Base-by-base conservation (phyloP, 2,113 vertebrate genomes). In the Pygoscelis antarcticus region DNA sequence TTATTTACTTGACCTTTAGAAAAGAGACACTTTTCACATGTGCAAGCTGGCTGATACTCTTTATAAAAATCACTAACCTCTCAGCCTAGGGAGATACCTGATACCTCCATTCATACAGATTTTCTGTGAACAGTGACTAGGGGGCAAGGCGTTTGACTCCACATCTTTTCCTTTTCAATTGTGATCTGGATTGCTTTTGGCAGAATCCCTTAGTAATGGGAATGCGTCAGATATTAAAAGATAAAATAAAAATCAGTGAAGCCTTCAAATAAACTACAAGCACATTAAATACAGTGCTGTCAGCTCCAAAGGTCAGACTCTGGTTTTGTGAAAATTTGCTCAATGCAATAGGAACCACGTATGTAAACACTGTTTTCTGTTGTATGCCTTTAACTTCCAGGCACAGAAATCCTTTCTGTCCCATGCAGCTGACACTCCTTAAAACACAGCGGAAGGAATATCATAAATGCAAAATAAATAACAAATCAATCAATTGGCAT, bases 261-360 rank as follows among this genome's bases (percentile, higher is more conserved):
- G 66, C 61, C 72, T 87, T 94, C 95, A 95, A 87, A 89, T 83
- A 90, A 93, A 89, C 90, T 83, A 70, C 52, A 77, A 84, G 64
- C 82, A 86, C 82, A 79, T 72, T 42, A 96, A 95, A 92, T 11
- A 77, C 44, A 26, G 70, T 7, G n/a, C 96, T 90, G 92, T 95
- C 93, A 92, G 30, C 51, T 83, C 86, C 74, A 97, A 98, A 98
- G 97, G 95, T 97, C 96, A 97, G 84, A 69, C 55, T 97, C 70
- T 60, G 38, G 22, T 47, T 81, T 68, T 34, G 16, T 85, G 90
- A 95, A 90, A 96, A 94, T 79, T 47, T 55, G 36, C 47, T 86
- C 88, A 57, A 17, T 62, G 18, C 62, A 69, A 93, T 10, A 32
- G 86, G 74, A 95, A 75, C 46, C 9, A 20, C 76, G 70, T 52